phyloP scores from a whole-genome alignment of 2,797 vertebrate genomes.

The Mus caroli region DNA sequence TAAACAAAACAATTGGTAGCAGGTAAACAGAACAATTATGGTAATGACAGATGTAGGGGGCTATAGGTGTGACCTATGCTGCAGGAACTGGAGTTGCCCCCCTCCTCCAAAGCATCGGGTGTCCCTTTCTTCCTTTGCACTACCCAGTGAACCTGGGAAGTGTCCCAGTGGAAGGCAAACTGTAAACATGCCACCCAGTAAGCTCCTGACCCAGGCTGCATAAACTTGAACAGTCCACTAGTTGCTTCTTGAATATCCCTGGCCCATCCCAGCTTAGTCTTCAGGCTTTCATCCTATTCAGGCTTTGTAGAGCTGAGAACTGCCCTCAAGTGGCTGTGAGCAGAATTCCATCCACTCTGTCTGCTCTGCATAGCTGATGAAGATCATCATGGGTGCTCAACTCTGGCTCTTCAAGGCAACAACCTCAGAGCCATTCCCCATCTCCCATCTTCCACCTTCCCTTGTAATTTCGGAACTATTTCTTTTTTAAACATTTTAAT shows the following conservation, averaged over 20 bases:
- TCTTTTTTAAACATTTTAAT: background rate
- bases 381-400: rapidly evolving
- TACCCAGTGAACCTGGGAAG: rapidly evolving
- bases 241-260: rapidly evolving
- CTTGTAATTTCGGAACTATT: background rate
- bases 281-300: rapidly evolving
- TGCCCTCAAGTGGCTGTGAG: too few relatives aligned
- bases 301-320: background rate
- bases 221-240: too few relatives aligned
- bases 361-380: background rate
- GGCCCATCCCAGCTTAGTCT: background rate
- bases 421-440: background rate
- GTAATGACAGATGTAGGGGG: background rate
- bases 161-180: background rate
- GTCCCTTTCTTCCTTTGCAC: background rate
- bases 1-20: background rate
- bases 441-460: background rate
- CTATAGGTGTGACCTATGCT: rapidly evolving
- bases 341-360: rapidly evolving
- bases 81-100: background rate
- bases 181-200: rapidly evolving
- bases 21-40: background rate
- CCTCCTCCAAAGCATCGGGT: background rate
- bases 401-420: background rate
- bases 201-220: background rate